Conservation (phyloP, 2,888 invertebrate species). For the Volucella bombylans region DNA sequence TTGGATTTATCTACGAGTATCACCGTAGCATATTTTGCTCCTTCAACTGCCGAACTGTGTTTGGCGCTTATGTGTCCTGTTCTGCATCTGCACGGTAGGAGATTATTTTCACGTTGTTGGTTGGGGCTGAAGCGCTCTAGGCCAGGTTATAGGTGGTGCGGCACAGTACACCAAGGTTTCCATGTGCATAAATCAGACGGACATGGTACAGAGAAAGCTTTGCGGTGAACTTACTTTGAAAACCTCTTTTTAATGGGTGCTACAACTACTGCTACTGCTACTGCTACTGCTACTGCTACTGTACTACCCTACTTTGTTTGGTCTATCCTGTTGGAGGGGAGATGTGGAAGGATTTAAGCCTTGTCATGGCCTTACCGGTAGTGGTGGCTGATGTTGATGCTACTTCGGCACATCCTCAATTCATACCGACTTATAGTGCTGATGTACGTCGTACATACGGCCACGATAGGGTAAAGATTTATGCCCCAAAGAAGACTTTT, state of each 20-base stretch:
- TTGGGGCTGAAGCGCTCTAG: constrained; percentile 45
- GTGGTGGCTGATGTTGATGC: constrained; percentile 40
- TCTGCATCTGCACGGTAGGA: constrained; percentile 63
- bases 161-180: constrained; percentile 64
- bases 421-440: constrained; percentile 70
- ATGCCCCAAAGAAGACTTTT: constrained; percentile 45
- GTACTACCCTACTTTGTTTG: background rate
- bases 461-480: constrained; percentile 60
- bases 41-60: constrained; percentile 57
- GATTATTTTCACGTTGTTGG: constrained; percentile 72
- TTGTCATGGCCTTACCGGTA: constrained; percentile 51
- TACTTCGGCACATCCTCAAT: constrained; percentile 72
- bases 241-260: constrained; percentile 74
- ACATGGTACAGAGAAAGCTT: constrained; percentile 75
- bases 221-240: constrained; percentile 75
- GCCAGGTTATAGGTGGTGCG: constrained; percentile 53
- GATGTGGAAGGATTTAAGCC: constrained; percentile 61
- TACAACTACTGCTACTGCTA: background rate
- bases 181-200: constrained; percentile 75
- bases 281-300: constrained; percentile 1
- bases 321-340: constrained; percentile 13
- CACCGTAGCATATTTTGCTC: constrained; percentile 69
- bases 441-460: constrained; percentile 16
- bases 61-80: constrained; percentile 58
- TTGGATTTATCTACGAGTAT: constrained; percentile 73